Conservation (phyloP, 2,797 vertebrate species). For the Thalassophryne amazonica region DNA sequence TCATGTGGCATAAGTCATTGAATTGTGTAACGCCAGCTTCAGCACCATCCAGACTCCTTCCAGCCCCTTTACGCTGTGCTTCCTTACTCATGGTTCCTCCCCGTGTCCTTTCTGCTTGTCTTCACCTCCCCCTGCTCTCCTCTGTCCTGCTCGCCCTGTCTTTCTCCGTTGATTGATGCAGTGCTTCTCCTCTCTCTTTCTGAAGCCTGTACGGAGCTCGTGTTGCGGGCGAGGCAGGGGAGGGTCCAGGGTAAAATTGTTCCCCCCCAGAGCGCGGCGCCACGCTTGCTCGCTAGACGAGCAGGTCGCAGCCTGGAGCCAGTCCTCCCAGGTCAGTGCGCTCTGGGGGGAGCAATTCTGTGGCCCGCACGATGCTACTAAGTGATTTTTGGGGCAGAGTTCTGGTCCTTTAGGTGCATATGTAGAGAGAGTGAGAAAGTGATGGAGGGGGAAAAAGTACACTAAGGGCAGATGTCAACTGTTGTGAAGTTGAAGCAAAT, state of each 20-base stretch:
- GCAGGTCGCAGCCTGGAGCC: slow-evolving; percentile 84
- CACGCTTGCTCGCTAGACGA: slow-evolving; percentile 85
- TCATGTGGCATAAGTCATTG: slow-evolving; percentile 8
- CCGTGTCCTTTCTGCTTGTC: neutral
- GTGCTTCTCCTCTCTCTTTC: slow-evolving; percentile 82
- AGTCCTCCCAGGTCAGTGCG: slow-evolving; percentile 85
- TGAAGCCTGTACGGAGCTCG: slow-evolving; percentile 82
- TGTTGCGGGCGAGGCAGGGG: slow-evolving; percentile 81
- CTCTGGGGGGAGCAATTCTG: slow-evolving; percentile 83
- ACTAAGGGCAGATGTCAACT: slow-evolving; percentile 35
- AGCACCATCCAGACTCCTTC: neutral
- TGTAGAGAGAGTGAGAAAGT: slow-evolving; percentile 18
- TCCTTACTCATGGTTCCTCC: neutral
- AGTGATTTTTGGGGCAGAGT: slow-evolving; percentile 49
- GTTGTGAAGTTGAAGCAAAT: slow-evolving; percentile 37
- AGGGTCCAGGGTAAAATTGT: slow-evolving; percentile 80
- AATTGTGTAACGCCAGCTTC: neutral
- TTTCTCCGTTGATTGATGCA: slow-evolving; percentile 65
- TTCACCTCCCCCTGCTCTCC: neutral
- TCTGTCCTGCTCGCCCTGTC: slow-evolving; percentile 23
- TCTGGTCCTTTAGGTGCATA: slow-evolving; percentile 43
- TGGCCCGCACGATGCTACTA: slow-evolving; percentile 51
- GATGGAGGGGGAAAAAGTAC: slow-evolving; percentile 1
- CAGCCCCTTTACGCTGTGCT: slow-evolving; percentile 9
- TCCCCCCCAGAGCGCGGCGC: slow-evolving; percentile 82